Evolutionary conservation across 2,888 invertebrate genomes (phyloP), one percentile per base, ranked within the genome.

Genomic region (Ommatoiulus sabulosus): DNA sequence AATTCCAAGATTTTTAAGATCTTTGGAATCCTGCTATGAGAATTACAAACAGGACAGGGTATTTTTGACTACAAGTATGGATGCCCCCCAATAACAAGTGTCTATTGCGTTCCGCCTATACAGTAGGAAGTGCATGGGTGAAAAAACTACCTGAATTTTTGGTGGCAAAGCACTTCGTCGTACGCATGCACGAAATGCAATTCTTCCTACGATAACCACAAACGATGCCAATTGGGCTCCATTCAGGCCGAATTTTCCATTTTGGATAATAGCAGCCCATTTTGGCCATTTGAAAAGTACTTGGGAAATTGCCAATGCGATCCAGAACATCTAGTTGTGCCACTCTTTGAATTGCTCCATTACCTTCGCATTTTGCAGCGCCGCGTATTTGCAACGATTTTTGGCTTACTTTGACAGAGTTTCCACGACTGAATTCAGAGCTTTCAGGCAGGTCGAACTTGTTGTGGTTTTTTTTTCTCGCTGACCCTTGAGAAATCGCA

Each of bases 261-360:
- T 80, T 80, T 80, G 80, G 80, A 80, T 80, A 80, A 80, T 80
- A 35, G 80, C 80, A 80, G 80, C 80, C 80, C 80, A 80, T 80
- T 80, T 80, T 12, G 80, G 35, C 80, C 80, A 80, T 80, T 80
- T 80, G 12, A 80, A 35, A 72, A 72, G 24, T 72, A 8, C n/a
- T 24, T 3, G 72, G 7, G 72, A 72, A 80, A 80, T 80, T 80
- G 80, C 80, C 3, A 80, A 15, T 80, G 35, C 80, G 35, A 80
- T 43, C 35, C 35, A 80, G 35, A 80, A 80, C 80, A 80, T 80
- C 35, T 43, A 80, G 80, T 80, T 80, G 8, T 80, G 80, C 24
- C 80, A 80, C 80, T 80, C 35, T 12, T 35, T 80, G 80, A 80
- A 80, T 80, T 80, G 80, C 80, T 80, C 80, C 80, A 80, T 80